Evolutionary conservation across 2,888 invertebrate genomes (phyloP), one percentile per base, ranked within the genome.

Genomic region (Rhagonycha lutea): DNA sequence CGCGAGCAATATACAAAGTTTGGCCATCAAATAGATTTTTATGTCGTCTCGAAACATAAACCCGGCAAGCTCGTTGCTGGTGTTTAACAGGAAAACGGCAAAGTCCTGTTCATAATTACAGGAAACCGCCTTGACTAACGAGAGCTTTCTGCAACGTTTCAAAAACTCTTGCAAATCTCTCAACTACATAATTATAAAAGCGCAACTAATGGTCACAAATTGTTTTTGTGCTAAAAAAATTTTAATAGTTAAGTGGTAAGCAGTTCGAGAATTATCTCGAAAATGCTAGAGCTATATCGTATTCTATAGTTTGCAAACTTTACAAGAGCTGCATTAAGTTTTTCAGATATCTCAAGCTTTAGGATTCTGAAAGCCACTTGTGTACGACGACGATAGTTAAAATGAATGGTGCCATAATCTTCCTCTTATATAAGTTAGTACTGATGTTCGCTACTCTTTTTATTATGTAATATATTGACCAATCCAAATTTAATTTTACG

Each of bases 1-100:
- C 81, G 76, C 78, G 75, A 70, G 77, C 73, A 73, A 74, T 79
- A 78, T 78, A 78, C 80, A 82, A 82, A 81, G 77, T 82, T 82
- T 80, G 75, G 75, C 81, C 81, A 82, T 82, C 82, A 82, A 82
- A 81, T 81, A 79, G 81, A 82, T 82, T 82, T 82, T 82, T 82
- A 81, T 80, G 80, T 76, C 82, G 82, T 81, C 81, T 81, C 81
- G 80, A 81, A 81, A 82, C 82, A 82, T 82, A 81, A 81, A 82
- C 79, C 78, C 81, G 75, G 67, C 76, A 26, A 79, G 80, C 74
- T 80, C 78, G 77, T 77, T 77, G 79, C 76, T 77, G 77, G 72
- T 80, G 81, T 81, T 81, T 81, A 81, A 81, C 80, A 81, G 80
- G 79, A 80, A 80, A 80, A 78, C 78, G 76, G 78, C 79, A 76